These are phyloP conservation scores for Molorchus minor DNA, from an alignment of 2,888 invertebrate genomes.

Conservation along the genomic window DNA sequence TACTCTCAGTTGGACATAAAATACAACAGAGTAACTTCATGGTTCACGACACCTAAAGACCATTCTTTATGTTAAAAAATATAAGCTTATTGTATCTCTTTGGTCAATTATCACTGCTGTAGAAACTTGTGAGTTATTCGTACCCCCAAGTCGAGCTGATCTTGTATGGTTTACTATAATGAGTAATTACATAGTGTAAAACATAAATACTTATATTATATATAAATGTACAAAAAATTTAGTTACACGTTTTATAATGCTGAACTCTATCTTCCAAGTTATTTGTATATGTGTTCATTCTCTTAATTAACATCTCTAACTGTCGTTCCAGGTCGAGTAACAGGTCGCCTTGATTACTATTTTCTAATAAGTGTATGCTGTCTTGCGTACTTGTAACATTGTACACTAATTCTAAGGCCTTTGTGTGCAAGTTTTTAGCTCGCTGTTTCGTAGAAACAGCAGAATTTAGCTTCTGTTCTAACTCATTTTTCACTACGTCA, in stretches of 20 bases:
- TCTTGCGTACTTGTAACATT: conserved; percentile 56
- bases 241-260: conserved; percentile 70
- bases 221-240: too few relatives aligned
- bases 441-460: conserved; percentile 82
- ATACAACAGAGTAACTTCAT: too few relatives aligned
- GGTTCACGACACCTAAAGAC: too few relatives aligned
- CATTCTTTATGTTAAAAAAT: too few relatives aligned
- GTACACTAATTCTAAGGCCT: conserved; percentile 83
- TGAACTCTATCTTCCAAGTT: conserved; percentile 71
- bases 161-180: too few relatives aligned
- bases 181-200: too few relatives aligned
- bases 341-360: conserved; percentile 52
- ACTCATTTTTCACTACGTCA: conserved; percentile 73
- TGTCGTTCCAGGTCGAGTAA: conserved; percentile 68
- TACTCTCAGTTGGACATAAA: too few relatives aligned
- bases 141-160: too few relatives aligned
- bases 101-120: too few relatives aligned
- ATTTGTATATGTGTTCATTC: conserved; percentile 70
- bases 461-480: conserved; percentile 77
- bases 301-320: conserved; percentile 69
- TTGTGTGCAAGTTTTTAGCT: conserved; percentile 79
- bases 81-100: too few relatives aligned
- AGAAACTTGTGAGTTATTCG: too few relatives aligned
- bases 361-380: conserved; percentile 55
- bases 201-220: too few relatives aligned